These are phyloP conservation scores for Tympanuchus pallidicinctus DNA, from an alignment of 2,113 vertebrate genomes.

Conservation along the genomic window DNA sequence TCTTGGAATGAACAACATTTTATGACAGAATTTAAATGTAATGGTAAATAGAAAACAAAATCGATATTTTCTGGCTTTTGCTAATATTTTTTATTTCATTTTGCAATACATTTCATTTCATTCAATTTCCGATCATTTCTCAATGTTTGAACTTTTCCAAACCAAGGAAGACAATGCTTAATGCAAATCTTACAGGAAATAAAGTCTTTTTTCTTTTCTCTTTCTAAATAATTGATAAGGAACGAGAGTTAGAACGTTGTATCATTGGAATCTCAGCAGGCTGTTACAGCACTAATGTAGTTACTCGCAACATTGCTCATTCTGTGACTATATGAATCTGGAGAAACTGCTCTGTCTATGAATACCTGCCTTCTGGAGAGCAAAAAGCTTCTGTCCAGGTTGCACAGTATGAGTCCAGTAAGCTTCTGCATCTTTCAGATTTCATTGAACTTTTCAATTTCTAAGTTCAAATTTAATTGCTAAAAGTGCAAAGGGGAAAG, in stretches of 20 bases:
- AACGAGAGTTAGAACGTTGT: not conserved
- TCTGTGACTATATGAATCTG: not conserved
- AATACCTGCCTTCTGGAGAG: not conserved
- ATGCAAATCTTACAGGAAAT: not conserved
- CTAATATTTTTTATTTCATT: not conserved
- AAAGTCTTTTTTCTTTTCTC: not conserved
- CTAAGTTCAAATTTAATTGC: constrained; percentile 45
- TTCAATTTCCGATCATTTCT: not conserved
- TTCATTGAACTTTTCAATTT: constrained; percentile 22
- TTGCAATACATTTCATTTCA: not conserved
- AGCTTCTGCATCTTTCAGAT: constrained; percentile 1
- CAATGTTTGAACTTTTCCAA: not conserved
- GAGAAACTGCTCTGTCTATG: not conserved
- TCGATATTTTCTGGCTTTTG: not conserved
- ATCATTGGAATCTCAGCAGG: not conserved
- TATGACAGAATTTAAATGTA: not conserved
- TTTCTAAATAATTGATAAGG: not conserved
- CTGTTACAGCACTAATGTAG: not conserved
- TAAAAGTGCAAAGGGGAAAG: constrained; percentile 37
- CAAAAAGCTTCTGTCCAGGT: not conserved
- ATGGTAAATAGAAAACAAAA: not conserved
- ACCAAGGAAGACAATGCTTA: not conserved
- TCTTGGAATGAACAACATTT: not conserved
- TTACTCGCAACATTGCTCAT: not conserved
- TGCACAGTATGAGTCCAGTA: not conserved